Percentiles rank a stretch among this genome's conserved stretches.
These are phyloP conservation scores for Phaonia tiefii DNA, from an alignment of 2,888 invertebrate genomes.

Conservation along the genomic window DNA sequence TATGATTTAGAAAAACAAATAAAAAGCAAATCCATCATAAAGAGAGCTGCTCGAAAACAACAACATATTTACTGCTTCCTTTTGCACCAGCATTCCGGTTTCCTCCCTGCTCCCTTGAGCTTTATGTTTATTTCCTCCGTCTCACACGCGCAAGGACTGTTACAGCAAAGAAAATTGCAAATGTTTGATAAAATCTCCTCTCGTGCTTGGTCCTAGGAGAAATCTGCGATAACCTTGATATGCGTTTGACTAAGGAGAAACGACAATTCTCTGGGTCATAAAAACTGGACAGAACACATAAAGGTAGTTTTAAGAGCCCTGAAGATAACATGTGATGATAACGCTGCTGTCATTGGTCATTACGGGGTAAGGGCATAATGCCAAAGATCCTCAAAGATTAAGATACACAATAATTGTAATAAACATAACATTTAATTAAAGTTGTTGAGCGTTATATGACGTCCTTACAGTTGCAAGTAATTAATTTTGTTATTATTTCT, in stretches of 20 bases:
- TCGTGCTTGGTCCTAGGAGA: neutral
- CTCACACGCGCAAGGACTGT: slow-evolving; percentile 4
- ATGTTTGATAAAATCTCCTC: slow-evolving; percentile 51
- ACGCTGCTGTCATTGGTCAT: slow-evolving; percentile 10
- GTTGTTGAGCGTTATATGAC: slow-evolving; percentile 7
- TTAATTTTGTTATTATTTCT: slow-evolving; percentile 21
- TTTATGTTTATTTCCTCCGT: slow-evolving; percentile 40
- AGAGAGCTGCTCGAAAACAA: slow-evolving; percentile 7
- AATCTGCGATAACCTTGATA: slow-evolving; percentile 9
- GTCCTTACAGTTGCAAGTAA: neutral
- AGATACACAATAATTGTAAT: slow-evolving; percentile 51
- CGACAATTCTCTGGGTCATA: slow-evolving; percentile 24
- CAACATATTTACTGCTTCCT: slow-evolving; percentile 42
- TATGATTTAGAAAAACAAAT: slow-evolving; percentile 32
- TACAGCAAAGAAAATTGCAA: slow-evolving; percentile 48
- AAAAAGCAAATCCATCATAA: slow-evolving; percentile 59
- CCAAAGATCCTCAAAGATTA: slow-evolving; percentile 33
- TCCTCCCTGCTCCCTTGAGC: slow-evolving; percentile 2
- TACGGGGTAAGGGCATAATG: slow-evolving; percentile 34
- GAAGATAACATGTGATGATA: slow-evolving; percentile 29
- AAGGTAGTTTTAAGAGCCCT: slow-evolving; percentile 46
- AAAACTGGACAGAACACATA: slow-evolving; percentile 49
- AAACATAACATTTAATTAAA: slow-evolving; percentile 62
- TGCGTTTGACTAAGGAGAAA: too few relatives aligned
- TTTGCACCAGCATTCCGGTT: slow-evolving; percentile 22